A percentile compares a stretch with the other conserved stretches of the same genome.
These are phyloP conservation scores for Litocranius walleri DNA, from an alignment of 2,113 vertebrate genomes.

Conservation along the genomic window DNA sequence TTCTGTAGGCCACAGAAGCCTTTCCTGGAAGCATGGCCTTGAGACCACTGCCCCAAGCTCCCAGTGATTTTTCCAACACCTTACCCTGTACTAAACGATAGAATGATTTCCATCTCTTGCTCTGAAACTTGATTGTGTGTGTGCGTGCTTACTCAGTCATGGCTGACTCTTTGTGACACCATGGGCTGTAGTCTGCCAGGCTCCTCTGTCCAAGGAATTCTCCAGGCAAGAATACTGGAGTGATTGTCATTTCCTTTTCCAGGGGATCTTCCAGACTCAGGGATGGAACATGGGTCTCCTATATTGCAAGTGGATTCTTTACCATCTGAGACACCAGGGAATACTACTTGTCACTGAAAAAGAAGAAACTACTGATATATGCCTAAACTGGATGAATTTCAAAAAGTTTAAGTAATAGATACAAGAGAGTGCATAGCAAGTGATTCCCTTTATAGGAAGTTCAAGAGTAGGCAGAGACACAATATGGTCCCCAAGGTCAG, in stretches of 20 bases:
- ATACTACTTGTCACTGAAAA: not conserved
- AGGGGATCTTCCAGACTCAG: not conserved
- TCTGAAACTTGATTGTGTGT: not conserved
- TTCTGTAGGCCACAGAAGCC: not conserved
- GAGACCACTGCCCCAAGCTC: too few relatives aligned
- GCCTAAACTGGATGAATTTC: fast-evolving
- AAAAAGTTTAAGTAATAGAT: not conserved
- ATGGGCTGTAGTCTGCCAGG: not conserved
- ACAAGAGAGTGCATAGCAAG: fast-evolving
- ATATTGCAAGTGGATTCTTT: not conserved
- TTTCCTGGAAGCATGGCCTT: not conserved
- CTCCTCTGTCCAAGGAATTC: not conserved
- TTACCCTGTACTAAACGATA: not conserved
- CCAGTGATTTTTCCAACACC: not conserved
- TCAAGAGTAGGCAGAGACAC: fast-evolving
- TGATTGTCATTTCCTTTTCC: not conserved
- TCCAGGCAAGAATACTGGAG: not conserved
- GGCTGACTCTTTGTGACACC: not conserved
- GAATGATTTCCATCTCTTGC: not conserved
- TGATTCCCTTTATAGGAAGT: fast-evolving
- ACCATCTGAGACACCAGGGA: not conserved
- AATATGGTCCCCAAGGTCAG: fast-evolving
- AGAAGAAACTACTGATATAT: not conserved
- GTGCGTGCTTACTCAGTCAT: not conserved
- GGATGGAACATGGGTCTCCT: not conserved